phyloP scores from a whole-genome alignment of 2,888 invertebrate genomes.

The Brassicogethes aeneus region DNA sequence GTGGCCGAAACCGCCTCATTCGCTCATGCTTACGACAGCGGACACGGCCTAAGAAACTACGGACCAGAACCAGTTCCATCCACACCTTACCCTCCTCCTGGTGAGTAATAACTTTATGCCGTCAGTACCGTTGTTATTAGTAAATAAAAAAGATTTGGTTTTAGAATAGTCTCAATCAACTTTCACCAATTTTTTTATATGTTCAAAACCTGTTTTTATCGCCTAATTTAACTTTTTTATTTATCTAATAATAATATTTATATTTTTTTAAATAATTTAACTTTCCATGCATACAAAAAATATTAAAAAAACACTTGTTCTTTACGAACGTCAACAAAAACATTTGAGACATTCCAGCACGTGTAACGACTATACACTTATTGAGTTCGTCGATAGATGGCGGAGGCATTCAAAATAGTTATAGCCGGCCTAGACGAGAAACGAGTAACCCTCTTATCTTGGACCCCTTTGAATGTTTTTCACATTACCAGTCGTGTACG shows the following conservation, averaged over 20 bases:
- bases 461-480: background rate
- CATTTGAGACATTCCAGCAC: slow-evolving; percentile 1
- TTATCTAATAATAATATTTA: no score
- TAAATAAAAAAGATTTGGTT: no score
- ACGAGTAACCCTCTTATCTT: slow-evolving; percentile 1
- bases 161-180: no score
- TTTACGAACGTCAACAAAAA: no score
- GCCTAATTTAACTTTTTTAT: no score
- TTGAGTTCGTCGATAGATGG: slow-evolving; percentile 30
- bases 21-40: slow-evolving; percentile 54
- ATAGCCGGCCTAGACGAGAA: slow-evolving; percentile 9
- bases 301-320: no score
- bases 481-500: slow-evolving; percentile 8
- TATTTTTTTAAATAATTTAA: no score
- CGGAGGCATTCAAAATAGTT: slow-evolving; percentile 21
- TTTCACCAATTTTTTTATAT: no score
- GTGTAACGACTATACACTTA: slow-evolving; percentile 1
- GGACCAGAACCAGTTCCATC: slow-evolving; percentile 63
- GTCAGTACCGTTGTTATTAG: no score
- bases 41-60: slow-evolving; percentile 68
- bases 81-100: slow-evolving; percentile 71
- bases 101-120: no score
- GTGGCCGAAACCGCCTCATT: slow-evolving; percentile 56
- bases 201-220: no score
- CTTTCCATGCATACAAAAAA: background rate